These are phyloP conservation scores for Drosophila multiciliata DNA, from an alignment of 2,888 invertebrate genomes.

Conservation along the genomic window DNA sequence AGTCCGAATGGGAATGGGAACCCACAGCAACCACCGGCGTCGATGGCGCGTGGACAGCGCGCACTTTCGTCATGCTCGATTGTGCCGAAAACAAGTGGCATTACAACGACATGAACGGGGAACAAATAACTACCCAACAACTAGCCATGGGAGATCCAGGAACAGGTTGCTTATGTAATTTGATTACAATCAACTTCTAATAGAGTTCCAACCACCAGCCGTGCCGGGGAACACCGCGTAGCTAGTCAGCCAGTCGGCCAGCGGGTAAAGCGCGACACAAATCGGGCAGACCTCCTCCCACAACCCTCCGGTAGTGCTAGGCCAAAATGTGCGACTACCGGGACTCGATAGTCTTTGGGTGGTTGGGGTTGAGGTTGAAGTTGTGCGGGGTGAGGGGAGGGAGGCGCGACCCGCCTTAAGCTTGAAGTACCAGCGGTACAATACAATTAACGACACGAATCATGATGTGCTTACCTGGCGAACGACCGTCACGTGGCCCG, in stretches of 20 bases:
- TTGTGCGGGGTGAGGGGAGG: not conserved
- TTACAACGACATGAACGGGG: constrained; percentile 38
- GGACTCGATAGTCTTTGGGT: not conserved
- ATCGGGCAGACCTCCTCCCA: not conserved
- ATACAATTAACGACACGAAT: constrained; percentile 85
- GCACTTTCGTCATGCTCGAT: constrained; percentile 79
- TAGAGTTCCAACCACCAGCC: constrained; percentile 72
- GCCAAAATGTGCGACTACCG: not conserved
- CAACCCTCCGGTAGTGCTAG: not conserved
- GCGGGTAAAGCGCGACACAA: not conserved
- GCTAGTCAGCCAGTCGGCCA: not conserved
- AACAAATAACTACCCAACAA: constrained; percentile 27
- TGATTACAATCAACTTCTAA: constrained; percentile 83
- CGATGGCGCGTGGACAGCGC: constrained; percentile 71
- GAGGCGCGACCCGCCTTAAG: constrained; percentile 37
- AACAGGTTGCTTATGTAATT: constrained; percentile 83
- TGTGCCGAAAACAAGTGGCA: constrained; percentile 78
- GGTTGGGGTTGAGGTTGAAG: not conserved
- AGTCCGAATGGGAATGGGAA: constrained; percentile 15
- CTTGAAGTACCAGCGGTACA: constrained; percentile 68
- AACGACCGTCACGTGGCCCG: constrained; percentile 84
- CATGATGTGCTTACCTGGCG: constrained; percentile 83
- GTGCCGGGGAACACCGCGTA: not conserved
- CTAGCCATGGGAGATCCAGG: constrained; percentile 39
- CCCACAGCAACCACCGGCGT: constrained; percentile 68